A percentile compares a stretch with the other conserved stretches of the same genome.
Conservation (phyloP, 2,888 invertebrate species). For the Suillia variegata region DNA sequence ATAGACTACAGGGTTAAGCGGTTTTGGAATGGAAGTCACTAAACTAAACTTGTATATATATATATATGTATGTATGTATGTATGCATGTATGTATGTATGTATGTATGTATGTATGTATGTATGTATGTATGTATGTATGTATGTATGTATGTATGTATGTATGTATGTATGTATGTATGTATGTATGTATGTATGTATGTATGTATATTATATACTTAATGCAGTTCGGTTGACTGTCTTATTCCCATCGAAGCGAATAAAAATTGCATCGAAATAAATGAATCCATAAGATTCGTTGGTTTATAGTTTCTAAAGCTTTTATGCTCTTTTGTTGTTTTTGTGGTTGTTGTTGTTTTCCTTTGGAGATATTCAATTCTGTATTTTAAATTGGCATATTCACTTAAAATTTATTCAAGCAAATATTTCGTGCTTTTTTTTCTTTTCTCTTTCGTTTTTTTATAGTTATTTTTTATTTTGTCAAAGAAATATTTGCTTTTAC, state of each 20-base stretch:
- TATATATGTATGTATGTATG: slow-evolving; percentile 1
- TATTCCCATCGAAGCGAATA: neutral
- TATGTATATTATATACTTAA: slow-evolving; percentile 1
- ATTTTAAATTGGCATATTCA: slow-evolving; percentile 1
- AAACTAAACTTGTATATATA: neutral
- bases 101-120: neutral
- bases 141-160: neutral
- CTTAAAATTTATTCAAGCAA: slow-evolving; percentile 6
- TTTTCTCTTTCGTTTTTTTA: no score
- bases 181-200: neutral
- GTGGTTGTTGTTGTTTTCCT: no score
- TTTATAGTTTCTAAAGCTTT: no score
- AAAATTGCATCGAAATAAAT: no score
- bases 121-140: neutral
- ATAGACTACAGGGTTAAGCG: no score
- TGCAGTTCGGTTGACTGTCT: neutral
- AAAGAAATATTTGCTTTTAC: no score
- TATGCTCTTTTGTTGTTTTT: no score
- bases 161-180: slow-evolving; percentile 1
- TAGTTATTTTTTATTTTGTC: no score
- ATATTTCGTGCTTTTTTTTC: no score
- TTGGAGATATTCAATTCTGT: no score
- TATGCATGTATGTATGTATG: neutral
- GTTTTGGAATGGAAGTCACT: no score
- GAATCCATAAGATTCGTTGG: no score